Percentiles rank a stretch among this genome's conserved stretches.
phyloP scores from a whole-genome alignment of 2,113 vertebrate genomes.

The Mesoclemmys tuberculata region DNA sequence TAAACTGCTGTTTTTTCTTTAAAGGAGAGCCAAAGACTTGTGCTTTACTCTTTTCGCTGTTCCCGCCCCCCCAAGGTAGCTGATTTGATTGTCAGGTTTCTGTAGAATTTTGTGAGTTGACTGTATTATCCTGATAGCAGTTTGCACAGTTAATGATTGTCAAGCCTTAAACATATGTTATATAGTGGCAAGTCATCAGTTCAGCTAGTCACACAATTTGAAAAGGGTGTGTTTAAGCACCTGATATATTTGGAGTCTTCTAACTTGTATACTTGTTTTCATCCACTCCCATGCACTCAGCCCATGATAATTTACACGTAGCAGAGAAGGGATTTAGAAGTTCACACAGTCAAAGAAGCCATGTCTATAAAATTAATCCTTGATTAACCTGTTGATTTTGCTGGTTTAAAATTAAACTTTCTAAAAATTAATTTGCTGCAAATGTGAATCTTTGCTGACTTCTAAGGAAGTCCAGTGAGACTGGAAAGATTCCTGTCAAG shows the following conservation, averaged over 20 bases:
- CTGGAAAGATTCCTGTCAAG: conserved; percentile 11
- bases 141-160: conserved; percentile 72
- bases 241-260: conserved; percentile 21
- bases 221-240: conserved; percentile 46
- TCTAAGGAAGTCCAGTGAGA: conserved; percentile 16
- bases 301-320: conserved; percentile 55
- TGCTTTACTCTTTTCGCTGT: conserved; percentile 77
- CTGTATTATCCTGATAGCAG: conserved; percentile 70
- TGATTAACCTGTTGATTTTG: conserved; percentile 32
- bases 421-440: neutral
- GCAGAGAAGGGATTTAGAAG: conserved; percentile 15
- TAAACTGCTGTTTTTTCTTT: conserved; percentile 79
- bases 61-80: conserved; percentile 55
- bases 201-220: conserved; percentile 59
- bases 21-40: conserved; percentile 87
- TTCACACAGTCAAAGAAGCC: conserved; percentile 14
- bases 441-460: conserved; percentile 22
- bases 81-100: conserved; percentile 72
- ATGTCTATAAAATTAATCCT: conserved; percentile 34
- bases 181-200: conserved; percentile 64
- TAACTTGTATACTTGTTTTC: conserved; percentile 31
- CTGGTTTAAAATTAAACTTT: conserved; percentile 25
- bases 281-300: conserved; percentile 16
- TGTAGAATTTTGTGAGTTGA: conserved; percentile 72
- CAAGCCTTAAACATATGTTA: conserved; percentile 69